These are phyloP conservation scores for Acestrorhynchus altus DNA, from an alignment of 2,797 vertebrate species.

Conservation along the genomic window DNA sequence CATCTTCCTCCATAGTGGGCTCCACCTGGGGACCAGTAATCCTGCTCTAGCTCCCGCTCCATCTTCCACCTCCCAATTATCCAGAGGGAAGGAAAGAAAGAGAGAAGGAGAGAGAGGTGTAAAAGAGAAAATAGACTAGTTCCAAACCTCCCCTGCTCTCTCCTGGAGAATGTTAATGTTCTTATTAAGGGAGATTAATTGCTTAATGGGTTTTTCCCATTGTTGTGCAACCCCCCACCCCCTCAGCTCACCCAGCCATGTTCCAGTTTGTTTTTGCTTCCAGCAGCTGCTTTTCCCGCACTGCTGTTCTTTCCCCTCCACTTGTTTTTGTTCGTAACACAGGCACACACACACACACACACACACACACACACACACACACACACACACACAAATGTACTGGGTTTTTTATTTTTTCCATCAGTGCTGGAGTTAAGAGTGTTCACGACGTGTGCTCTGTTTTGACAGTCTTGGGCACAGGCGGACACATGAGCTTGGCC, in stretches of 20 bases:
- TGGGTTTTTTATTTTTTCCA: neutral
- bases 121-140: constrained; percentile 35
- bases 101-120: constrained; percentile 17
- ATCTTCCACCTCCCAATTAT: constrained; percentile 44
- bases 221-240: constrained; percentile 53
- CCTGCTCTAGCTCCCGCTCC: constrained; percentile 42
- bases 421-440: constrained; percentile 1
- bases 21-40: constrained; percentile 54
- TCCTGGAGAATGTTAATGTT: constrained; percentile 54
- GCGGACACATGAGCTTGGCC: constrained; percentile 37
- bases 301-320: neutral
- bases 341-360: neutral
- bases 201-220: constrained; percentile 66
- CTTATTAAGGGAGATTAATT: constrained; percentile 72
- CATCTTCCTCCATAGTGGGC: constrained; percentile 26
- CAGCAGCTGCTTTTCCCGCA: constrained; percentile 55
- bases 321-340: constrained; percentile 19
- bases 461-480: constrained; percentile 41
- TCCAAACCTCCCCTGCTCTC: constrained; percentile 33
- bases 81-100: constrained; percentile 6
- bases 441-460: neutral
- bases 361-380: too few relatives aligned
- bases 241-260: neutral
- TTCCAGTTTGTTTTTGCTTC: constrained; percentile 61
- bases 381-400: constrained; percentile 1